phyloP scores from a whole-genome alignment of 1,140 invertebrate species.

The Glossosoma conforme region DNA sequence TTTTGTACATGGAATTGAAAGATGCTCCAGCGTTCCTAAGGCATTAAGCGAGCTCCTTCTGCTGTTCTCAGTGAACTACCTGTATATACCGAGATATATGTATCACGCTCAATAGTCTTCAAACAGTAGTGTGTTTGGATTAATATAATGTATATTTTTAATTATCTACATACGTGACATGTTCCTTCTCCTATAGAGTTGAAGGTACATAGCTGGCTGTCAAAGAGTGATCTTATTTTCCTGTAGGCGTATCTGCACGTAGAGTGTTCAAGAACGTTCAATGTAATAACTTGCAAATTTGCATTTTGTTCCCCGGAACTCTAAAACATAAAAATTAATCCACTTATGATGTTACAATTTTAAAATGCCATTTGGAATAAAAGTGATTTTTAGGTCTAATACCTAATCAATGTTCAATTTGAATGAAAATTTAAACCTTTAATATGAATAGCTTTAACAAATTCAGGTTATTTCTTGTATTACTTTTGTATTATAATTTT shows the following conservation, averaged over 20 bases:
- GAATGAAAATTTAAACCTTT: too few relatives aligned
- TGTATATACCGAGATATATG: too few relatives aligned
- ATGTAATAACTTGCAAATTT: constrained; percentile 26
- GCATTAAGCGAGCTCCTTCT: too few relatives aligned
- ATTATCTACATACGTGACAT: constrained; percentile 48
- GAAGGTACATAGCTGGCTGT: constrained; percentile 50
- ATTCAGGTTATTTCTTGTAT: too few relatives aligned
- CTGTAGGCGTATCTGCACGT: constrained; percentile 25
- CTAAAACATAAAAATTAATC: constrained; percentile 19
- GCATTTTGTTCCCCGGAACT: constrained; percentile 22
- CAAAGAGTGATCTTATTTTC: constrained; percentile 18
- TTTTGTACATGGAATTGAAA: too few relatives aligned
- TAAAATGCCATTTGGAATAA: background rate
- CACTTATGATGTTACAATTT: background rate
- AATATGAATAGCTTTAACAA: too few relatives aligned
- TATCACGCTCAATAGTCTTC: too few relatives aligned
- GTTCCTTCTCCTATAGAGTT: constrained; percentile 55
- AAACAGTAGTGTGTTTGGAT: too few relatives aligned
- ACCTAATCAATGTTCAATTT: background rate
- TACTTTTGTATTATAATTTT: too few relatives aligned
- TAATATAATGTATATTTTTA: too few relatives aligned
- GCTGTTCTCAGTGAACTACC: too few relatives aligned
- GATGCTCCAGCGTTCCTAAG: too few relatives aligned
- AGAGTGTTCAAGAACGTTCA: constrained; percentile 18
- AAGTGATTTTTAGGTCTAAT: background rate